Base-by-base conservation (phyloP, 2,888 invertebrate genomes). In the Euzophera pinguis region DNA sequence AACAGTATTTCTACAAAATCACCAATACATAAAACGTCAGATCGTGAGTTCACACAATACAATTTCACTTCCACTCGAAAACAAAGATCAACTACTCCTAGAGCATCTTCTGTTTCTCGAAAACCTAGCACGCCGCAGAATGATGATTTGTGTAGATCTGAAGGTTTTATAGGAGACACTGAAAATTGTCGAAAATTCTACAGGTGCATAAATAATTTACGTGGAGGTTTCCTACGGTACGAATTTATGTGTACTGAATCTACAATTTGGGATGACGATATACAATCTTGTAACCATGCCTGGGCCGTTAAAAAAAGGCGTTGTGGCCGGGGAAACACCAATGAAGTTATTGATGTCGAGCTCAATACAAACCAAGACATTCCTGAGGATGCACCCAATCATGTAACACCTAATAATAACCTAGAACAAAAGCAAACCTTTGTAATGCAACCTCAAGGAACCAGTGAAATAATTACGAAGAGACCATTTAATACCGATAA, bases 141-240 rank as follows among this genome's bases (percentile, higher is more conserved):
- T 27, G 65, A 58, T 42, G 75, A 80, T 55, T 66, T 71, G 49
- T 95, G 95, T 70, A 82, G 76, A n/a, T 75, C 83, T 59, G 94
- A 94, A 73, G 96, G 96, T 47, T 96, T 95, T 70, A 92, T 94
- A 73, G 93, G 94, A 12, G 93, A 96, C 75, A 91, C 90, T 45
- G 86, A 91, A 55, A 92, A 96, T 70, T 96, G 96, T 69, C 92
- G 90, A 34, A 95, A 94, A 73, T 96, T 96, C 84, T 95, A 95
- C 73, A 91, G 96, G 65, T 96, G 96, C 77, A 95, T 96, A 9
- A 86, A 87, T 43, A 92, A 92, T 69, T 92, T 92, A 22, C 81
- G 90, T 43, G 92, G 92, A 55, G 91, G 92, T 6, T 95, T 90
- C 67, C 92, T 89, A 48, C 93, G 91, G 78, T 94, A 94, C 67